phyloP scores from a whole-genome alignment of 2,797 vertebrate species.

The Salmo trutta region DNA sequence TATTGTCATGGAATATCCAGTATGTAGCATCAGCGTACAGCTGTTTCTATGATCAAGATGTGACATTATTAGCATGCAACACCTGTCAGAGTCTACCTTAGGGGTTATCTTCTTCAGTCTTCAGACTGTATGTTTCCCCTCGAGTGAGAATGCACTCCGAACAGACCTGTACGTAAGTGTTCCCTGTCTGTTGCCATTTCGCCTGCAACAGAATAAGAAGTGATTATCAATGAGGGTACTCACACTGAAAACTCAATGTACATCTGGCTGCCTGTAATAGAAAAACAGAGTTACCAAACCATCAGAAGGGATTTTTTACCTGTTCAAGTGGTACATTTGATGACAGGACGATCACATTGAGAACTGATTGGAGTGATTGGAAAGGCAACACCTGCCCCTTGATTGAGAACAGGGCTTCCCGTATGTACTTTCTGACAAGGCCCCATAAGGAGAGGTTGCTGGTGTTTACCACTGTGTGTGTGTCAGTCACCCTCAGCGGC shows the following conservation, averaged over 20 bases:
- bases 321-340: background rate
- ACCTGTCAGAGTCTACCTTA: background rate
- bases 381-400: slow-evolving; percentile 18
- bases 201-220: background rate
- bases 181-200: background rate
- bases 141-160: background rate
- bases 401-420: background rate
- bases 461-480: slow-evolving; percentile 25
- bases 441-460: slow-evolving; percentile 30
- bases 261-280: background rate
- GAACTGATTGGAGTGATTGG: background rate
- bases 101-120: background rate
- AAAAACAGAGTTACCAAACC: slow-evolving; percentile 47
- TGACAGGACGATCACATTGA: slow-evolving; percentile 17
- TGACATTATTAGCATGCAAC: background rate
- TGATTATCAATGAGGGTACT: background rate
- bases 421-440: slow-evolving; percentile 1
- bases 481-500: slow-evolving; percentile 17
- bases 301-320: background rate
- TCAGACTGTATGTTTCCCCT: background rate
- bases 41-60: background rate
- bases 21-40: no score
- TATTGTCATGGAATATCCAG: no score
- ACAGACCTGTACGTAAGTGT: background rate
- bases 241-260: no score